Percentiles rank a stretch among this genome's conserved stretches.
phyloP scores from a whole-genome alignment of 2,113 vertebrate species.

The Ptilorrhoa leucosticta region DNA sequence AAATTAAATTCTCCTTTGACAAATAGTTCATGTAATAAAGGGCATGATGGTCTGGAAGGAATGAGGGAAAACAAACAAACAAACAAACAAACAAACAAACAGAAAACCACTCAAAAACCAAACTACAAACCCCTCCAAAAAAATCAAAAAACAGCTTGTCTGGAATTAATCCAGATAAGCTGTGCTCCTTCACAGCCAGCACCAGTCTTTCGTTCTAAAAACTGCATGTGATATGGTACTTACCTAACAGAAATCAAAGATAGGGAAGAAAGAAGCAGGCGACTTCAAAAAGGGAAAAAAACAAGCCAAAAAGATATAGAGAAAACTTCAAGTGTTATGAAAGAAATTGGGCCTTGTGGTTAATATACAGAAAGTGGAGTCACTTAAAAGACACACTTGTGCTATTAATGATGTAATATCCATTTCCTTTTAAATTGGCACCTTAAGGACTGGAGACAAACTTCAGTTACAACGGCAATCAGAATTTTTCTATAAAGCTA shows the following conservation, averaged over 20 bases:
- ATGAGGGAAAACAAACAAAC: not conserved
- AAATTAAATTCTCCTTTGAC: not conserved
- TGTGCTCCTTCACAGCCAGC: not conserved
- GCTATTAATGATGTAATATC: not conserved
- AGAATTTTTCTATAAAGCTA: not conserved
- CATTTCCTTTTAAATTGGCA: not conserved
- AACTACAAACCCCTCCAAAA: not conserved
- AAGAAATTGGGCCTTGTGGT: not conserved
- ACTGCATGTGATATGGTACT: not conserved
- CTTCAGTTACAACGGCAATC: not conserved
- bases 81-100: not conserved
- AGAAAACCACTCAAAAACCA: not conserved
- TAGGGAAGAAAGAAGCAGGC: not conserved
- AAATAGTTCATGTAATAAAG: not conserved
- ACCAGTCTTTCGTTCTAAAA: not conserved
- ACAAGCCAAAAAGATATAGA: not conserved
- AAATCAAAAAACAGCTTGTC: not conserved
- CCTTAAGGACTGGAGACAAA: not conserved
- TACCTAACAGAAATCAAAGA: not conserved
- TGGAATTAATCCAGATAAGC: not conserved
- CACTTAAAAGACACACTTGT: not conserved
- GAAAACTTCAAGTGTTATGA: not conserved
- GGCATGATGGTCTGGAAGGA: not conserved
- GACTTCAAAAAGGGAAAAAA: not conserved
- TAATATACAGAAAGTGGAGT: not conserved